phyloP scores from a whole-genome alignment of 2,113 vertebrate species.

The Equus quagga region DNA sequence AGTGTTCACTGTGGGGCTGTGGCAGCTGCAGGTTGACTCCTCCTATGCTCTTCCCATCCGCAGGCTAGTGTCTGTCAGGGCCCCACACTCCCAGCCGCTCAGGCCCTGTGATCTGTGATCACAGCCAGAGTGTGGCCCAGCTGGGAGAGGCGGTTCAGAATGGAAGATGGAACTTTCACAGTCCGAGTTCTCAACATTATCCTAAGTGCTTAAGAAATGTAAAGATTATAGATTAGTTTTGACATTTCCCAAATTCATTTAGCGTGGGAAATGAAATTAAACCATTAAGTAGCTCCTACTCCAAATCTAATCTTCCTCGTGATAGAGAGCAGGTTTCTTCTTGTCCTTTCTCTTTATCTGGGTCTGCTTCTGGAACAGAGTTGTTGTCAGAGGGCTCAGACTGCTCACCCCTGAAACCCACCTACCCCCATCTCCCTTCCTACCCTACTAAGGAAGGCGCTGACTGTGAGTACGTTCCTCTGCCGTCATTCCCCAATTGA shows the following conservation, averaged over 20 bases:
- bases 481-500: neutral
- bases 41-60: rapidly evolving
- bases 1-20: neutral
- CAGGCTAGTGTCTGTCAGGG: neutral
- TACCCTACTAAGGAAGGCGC: neutral
- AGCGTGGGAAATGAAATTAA: slow-evolving; percentile 53
- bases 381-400: neutral
- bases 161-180: neutral
- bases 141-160: neutral
- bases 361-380: neutral
- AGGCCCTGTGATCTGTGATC: neutral
- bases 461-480: neutral
- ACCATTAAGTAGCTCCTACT: neutral
- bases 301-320: neutral
- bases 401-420: neutral
- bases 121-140: rapidly evolving
- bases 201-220: neutral
- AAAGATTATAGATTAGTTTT: neutral
- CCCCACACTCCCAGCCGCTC: rapidly evolving
- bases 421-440: neutral
- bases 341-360: neutral
- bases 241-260: slow-evolving; percentile 10
- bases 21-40: neutral
- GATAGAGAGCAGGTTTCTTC: neutral
- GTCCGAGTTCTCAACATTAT: neutral